Evolutionary conservation across 2,113 vertebrate species (phyloP), one percentile per base, ranked within the genome.

Genomic region (Benitochromis conjunctus): DNA sequence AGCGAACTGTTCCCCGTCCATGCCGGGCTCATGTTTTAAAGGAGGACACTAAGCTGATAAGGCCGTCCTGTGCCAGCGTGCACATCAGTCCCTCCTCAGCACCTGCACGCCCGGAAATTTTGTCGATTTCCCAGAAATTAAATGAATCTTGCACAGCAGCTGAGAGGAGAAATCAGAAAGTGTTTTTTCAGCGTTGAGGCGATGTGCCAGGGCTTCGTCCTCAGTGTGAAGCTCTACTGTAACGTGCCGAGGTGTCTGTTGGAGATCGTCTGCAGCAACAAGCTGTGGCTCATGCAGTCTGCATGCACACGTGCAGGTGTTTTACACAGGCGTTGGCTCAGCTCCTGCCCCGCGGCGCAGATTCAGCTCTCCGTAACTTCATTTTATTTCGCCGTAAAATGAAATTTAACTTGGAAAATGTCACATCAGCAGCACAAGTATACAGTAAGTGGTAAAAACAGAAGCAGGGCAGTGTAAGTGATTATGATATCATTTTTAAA

Each of bases 381-480:
- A 9, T 14, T 46, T 16, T 43, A 71, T 26, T 71, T n/a, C 29
- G 38, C 38, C n/a, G 31, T 62, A 46, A 26, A 69, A 43, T 6
- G 38, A 69, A 69, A 1, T 46, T 71, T 26, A 26, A 26, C 13
- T 71, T 26, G 13, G 2, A 69, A 69, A 43, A 0, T n/a, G 34
- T 5, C n/a, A 0, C 8, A 1, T 2, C 38, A 0, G 64, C 38
- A 0, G n/a, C 38, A 0, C 62, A 1, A 41, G 64, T n/a, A 11
- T 0, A 0, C 29, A 60, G 19, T 0, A 43, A 24, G n/a, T 24
- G 36, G 64, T 16, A 24, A 43, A 9, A 21, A 1, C 34, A 64
- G 60, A 36, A 64, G 60, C 60, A 21, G 60, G 34, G 4, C 34
- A 13, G 60, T 41, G 21, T 71, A 46, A 26, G 21, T 46, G 66